Evolutionary conservation across 92 coral and sea anemone species (phyloP).

Genomic region (Palythoa grandiflora): DNA sequence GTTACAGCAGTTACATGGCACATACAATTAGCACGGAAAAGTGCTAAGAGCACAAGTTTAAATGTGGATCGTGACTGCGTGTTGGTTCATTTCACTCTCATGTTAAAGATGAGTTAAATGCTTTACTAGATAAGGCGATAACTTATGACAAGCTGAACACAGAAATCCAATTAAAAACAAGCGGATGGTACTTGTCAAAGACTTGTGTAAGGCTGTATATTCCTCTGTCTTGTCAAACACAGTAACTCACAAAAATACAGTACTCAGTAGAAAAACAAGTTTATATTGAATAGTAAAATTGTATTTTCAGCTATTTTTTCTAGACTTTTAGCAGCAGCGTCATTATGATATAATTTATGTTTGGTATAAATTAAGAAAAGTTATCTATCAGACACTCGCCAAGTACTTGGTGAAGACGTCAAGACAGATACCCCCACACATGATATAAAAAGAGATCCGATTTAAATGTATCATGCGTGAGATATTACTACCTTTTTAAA

Average conservation of each 20-base stretch:
- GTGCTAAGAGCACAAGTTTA: constrained; percentile 11
- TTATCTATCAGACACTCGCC: constrained; percentile 1
- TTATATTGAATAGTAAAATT: neutral
- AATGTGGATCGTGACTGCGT: constrained; percentile 14
- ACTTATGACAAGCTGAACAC: constrained; percentile 24
- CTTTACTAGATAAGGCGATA: constrained; percentile 41
- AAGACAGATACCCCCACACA: constrained; percentile 3
- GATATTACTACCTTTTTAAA: neutral
- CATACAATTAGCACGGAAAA: neutral
- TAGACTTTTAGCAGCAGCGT: neutral
- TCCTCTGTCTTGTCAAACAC: neutral
- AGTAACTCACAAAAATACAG: neutral
- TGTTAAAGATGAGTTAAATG: constrained; percentile 49
- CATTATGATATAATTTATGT: neutral
- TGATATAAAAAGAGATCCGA: neutral
- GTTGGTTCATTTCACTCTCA: constrained; percentile 28
- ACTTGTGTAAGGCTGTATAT: neutral
- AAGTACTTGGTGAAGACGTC: constrained; percentile 3
- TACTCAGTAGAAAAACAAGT: neutral
- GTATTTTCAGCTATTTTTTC: neutral
- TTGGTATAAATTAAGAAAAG: neutral
- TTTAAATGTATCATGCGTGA: neutral
- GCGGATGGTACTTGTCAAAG: constrained; percentile 27
- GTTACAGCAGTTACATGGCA: neutral
- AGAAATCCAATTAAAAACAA: constrained; percentile 33